Base-by-base conservation (phyloP, 2,888 invertebrate species). In the Petrolisthes manimaculis region DNA sequence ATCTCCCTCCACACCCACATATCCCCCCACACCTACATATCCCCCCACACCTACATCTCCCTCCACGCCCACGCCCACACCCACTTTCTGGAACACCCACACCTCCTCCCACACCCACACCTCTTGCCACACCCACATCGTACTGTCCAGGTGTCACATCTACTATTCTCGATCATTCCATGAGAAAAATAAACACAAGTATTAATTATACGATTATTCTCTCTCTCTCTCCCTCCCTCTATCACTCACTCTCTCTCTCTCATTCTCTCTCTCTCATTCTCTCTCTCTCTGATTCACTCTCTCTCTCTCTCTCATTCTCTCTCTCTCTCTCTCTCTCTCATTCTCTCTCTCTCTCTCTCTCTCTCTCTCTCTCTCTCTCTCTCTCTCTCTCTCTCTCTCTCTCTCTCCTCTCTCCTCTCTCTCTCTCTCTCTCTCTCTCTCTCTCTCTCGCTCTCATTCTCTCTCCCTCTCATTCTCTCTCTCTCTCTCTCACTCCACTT, bases 301-400 rank as follows among this genome's bases (percentile, higher is more conserved):
- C 51, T 37, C 18, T n/a, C 12, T 9, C 24, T 61, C 61, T 21
- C 79, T 56, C 61, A 55, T 78, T 86, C 56, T 80, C 80, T 81
- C 61, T 56, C 37, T 79, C 78, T 79, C 79, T 55, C 78, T 79
- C 85, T 56, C 78, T 79, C 85, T 85, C 85, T 78, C 69, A 56
- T 61, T 67, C 85, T 79, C 56, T 79, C 79, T 53, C 78, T 54
- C 78, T 21, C 79, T 61, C 56, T 56, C 85, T 56, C 85, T 79
- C 85, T 12, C 61, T 53, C 24, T 24, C 51, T 24, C 61, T 51
- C 55, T 51, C 56, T 51, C 80, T n/a, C 55, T n/a, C 54, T 51
- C 55, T n/a, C 55, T 51, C 56, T n/a, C 55, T 51, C 56, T 18
- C 80, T 51, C 55, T 12, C 79, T 12, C 79, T 9, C 79, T 12